Evolutionary conservation across 2,888 invertebrate species (phyloP).

Genomic region (Cryptophagus acutangulus): DNA sequence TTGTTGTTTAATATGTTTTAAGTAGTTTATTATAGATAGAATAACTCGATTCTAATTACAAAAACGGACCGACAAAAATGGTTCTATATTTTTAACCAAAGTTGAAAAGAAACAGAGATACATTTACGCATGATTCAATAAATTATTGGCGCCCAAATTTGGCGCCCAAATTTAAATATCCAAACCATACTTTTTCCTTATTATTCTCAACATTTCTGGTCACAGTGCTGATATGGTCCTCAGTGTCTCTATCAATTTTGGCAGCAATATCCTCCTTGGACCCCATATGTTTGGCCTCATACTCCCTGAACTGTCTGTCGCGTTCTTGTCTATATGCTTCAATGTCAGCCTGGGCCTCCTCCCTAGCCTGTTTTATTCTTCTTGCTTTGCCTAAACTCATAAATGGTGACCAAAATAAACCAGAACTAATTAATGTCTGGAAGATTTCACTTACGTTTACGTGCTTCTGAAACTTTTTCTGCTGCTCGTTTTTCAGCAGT

Average conservation of each 20-base stretch:
- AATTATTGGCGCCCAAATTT: not conserved
- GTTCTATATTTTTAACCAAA: not conserved
- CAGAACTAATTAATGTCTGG: not conserved
- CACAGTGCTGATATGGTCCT: constrained; percentile 36
- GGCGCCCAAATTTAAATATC: no score
- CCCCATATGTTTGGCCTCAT: constrained; percentile 45
- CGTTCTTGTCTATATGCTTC: constrained; percentile 43
- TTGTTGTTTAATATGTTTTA: no score
- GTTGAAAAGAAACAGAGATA: not conserved
- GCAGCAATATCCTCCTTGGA: constrained; percentile 43
- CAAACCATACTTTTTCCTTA: constrained; percentile 37
- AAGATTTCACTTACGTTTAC: constrained; percentile 44
- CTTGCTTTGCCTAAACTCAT: constrained; percentile 44
- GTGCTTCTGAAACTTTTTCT: constrained; percentile 48
- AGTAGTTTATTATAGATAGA: no score
- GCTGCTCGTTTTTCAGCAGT: constrained; percentile 48
- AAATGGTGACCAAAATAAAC: no score
- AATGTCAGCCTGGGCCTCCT: constrained; percentile 45
- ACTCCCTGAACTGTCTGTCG: constrained; percentile 43
- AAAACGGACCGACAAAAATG: not conserved
- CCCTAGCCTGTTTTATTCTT: constrained; percentile 45
- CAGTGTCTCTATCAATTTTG: constrained; percentile 44
- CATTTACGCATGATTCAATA: not conserved
- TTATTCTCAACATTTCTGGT: constrained; percentile 37
- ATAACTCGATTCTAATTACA: no score